phyloP scores from a whole-genome alignment of 2,888 invertebrate genomes.

The Odontocolon sp. region DNA sequence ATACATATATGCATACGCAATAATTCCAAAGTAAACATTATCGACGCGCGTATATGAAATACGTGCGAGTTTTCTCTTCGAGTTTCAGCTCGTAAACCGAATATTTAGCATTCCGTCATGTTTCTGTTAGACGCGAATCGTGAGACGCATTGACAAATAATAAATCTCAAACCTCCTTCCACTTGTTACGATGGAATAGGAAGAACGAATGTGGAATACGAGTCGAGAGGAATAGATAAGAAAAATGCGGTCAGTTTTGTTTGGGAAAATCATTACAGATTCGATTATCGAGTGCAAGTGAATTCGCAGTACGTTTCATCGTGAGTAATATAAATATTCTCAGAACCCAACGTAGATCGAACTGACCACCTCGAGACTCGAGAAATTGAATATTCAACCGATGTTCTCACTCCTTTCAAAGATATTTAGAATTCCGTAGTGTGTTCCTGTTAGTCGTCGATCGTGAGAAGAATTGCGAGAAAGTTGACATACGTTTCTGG shows the following conservation, averaged over 20 bases:
- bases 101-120: constrained; percentile 61
- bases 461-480: no score
- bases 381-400: constrained; percentile 17
- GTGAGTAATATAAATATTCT: not conserved
- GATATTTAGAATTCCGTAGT: constrained; percentile 2
- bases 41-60: constrained; percentile 45
- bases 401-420: no score
- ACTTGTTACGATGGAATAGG: not conserved
- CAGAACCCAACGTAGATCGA: constrained; percentile 1
- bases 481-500: no score
- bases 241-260: not conserved
- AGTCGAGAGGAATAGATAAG: not conserved
- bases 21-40: constrained; percentile 33
- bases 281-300: no score
- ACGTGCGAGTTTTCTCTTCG: not conserved
- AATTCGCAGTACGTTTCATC: not conserved
- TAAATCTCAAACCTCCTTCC: not conserved
- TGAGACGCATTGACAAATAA: constrained; percentile 41
- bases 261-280: no score
- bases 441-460: not conserved
- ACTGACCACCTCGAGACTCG: constrained; percentile 37
- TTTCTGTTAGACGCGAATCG: constrained; percentile 33
- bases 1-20: no score
- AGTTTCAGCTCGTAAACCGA: constrained; percentile 37
- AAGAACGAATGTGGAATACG: not conserved